Evolutionary conservation across 2,888 invertebrate genomes (phyloP).

Genomic region (Coenonympha glycerion): DNA sequence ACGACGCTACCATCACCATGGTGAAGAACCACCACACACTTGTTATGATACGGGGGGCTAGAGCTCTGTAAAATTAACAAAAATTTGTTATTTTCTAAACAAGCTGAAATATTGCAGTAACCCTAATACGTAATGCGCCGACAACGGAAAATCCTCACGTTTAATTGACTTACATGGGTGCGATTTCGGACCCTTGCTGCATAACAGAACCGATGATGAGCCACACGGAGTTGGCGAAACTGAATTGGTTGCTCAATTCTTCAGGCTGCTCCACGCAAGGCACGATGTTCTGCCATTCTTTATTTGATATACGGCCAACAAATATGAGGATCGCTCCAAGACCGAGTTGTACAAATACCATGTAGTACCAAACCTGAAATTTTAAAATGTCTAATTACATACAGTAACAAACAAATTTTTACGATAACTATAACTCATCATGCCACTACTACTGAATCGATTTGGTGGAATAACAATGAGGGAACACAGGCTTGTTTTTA

Average conservation of each 20-base stretch:
- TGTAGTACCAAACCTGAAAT: conserved; percentile 85
- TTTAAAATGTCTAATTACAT: not conserved
- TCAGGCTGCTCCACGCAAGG: conserved; percentile 89
- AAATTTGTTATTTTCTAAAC: no score
- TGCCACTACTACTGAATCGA: no score
- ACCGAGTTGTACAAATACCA: conserved; percentile 85
- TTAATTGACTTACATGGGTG: conserved; percentile 87
- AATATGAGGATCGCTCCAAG: conserved; percentile 87
- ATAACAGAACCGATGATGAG: conserved; percentile 89
- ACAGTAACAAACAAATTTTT: no score
- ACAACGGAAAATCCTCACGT: not conserved
- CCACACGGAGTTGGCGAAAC: conserved; percentile 90
- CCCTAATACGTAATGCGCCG: not conserved
- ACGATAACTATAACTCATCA: no score
- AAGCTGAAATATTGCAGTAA: no score
- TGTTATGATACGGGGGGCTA: conserved; percentile 90
- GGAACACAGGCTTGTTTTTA: no score
- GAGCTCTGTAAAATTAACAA: conserved; percentile 75
- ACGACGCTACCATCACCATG: conserved; percentile 89
- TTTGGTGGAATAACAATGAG: no score
- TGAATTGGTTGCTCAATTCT: conserved; percentile 88
- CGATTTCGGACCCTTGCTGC: conserved; percentile 92
- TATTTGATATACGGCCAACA: conserved; percentile 87
- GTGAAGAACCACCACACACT: conserved; percentile 94
- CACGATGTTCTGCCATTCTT: conserved; percentile 92